Evolutionary conservation across 2,113 vertebrate species (phyloP).

Genomic region (Ammodytes marinus): DNA sequence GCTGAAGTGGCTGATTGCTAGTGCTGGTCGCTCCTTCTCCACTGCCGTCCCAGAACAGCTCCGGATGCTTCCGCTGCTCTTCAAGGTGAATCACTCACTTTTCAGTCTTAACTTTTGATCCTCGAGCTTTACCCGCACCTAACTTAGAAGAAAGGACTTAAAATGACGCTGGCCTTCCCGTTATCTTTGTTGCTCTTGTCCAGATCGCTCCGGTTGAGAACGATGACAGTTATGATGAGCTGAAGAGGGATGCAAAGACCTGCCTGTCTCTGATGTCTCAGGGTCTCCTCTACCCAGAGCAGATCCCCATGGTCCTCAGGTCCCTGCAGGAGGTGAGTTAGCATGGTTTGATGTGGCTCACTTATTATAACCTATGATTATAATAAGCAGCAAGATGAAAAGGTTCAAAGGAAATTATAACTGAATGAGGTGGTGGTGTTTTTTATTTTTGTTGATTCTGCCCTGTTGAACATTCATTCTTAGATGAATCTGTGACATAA

Average conservation of each 20-base stretch:
- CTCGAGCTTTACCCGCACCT: background rate
- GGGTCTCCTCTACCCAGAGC: constrained; percentile 94
- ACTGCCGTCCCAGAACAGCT: constrained; percentile 95
- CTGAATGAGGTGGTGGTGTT: background rate
- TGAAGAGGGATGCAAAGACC: constrained; percentile 97
- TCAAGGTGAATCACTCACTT: constrained; percentile 87
- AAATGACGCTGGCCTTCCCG: background rate
- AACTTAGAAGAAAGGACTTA: background rate
- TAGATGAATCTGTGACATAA: background rate
- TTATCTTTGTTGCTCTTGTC: background rate
- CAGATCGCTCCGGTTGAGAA: constrained; percentile 99
- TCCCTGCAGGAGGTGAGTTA: constrained; percentile 81
- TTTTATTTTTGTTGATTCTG: background rate
- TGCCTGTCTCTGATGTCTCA: constrained; percentile 98
- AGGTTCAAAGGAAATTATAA: constrained; percentile 2
- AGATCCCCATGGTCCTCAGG: constrained; percentile 94
- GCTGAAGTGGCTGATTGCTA: constrained; percentile 97
- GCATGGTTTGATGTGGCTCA: background rate
- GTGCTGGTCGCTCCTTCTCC: constrained; percentile 95
- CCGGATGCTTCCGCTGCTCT: constrained; percentile 94
- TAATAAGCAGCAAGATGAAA: background rate
- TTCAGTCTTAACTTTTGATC: constrained; percentile 16
- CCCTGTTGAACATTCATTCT: background rate
- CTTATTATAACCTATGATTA: background rate
- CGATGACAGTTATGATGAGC: constrained; percentile 96